Percentiles rank a stretch among this genome's conserved stretches.
Evolutionary conservation across 2,113 vertebrate species (phyloP).

Genomic region (Rhinopithecus roxellana): DNA sequence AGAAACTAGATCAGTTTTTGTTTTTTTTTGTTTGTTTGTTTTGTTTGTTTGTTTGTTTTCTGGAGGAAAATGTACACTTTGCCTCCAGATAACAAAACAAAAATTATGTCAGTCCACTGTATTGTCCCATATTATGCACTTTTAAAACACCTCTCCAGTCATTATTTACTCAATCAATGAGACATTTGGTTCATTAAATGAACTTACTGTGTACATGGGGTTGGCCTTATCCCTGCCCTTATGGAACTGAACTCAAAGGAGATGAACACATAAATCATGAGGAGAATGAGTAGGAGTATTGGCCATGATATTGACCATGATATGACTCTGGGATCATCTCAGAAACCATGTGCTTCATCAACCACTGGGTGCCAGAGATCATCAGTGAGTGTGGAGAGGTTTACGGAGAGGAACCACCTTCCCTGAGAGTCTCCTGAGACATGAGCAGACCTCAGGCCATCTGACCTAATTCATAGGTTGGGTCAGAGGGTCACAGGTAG

Average conservation of each 20-base stretch:
- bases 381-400: too few relatives aligned
- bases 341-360: not conserved
- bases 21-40: not conserved
- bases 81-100: too few relatives aligned
- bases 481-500: not conserved
- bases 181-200: too few relatives aligned
- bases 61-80: not conserved
- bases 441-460: too few relatives aligned
- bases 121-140: not conserved
- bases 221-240: too few relatives aligned
- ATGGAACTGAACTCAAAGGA: not conserved
- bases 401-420: accelerated
- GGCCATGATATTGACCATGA: accelerated
- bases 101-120: accelerated
- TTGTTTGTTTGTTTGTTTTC: not conserved
- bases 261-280: accelerated
- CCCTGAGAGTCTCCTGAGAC: not conserved
- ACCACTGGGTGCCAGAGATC: accelerated
- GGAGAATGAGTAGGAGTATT: not conserved
- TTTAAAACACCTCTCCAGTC: not conserved
- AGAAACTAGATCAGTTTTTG: accelerated
- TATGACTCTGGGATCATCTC: too few relatives aligned
- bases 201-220: not conserved
- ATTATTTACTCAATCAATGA: too few relatives aligned
- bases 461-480: too few relatives aligned